phyloP scores from a whole-genome alignment of 2,888 invertebrate genomes.

The Lamellibrachia satsuma region DNA sequence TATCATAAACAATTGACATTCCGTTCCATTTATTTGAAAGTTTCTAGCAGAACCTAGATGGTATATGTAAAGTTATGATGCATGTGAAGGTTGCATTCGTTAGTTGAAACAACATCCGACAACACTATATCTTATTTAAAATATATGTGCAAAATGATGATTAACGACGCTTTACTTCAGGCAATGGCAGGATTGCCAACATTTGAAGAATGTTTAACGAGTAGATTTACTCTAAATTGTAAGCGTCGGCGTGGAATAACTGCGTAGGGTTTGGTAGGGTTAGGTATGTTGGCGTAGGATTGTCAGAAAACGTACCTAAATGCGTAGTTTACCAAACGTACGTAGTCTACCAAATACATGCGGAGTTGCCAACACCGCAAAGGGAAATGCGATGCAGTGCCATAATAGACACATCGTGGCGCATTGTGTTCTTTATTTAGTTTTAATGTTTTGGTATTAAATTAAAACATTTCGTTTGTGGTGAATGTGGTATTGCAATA shows the following conservation, averaged over 20 bases:
- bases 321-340: no score
- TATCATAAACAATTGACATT: background rate
- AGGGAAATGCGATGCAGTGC: background rate
- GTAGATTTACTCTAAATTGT: no score
- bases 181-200: background rate
- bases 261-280: no score
- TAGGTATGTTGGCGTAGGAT: no score
- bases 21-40: background rate
- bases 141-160: background rate
- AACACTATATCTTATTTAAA: background rate
- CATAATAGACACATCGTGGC: background rate
- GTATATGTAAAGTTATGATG: background rate
- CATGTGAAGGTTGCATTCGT: background rate
- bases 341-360: no score
- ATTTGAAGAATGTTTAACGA: no score
- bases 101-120: background rate
- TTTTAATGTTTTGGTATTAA: background rate
- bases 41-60: background rate
- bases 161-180: background rate
- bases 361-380: background rate
- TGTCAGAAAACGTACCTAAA: no score
- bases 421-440: background rate
- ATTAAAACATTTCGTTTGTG: constrained; percentile 4
- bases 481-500: background rate
- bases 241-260: no score